Evolutionary conservation across 2,797 vertebrate genomes (phyloP), one percentile per base, ranked within the genome.

Genomic region (Gephyroberyx darwinii): DNA sequence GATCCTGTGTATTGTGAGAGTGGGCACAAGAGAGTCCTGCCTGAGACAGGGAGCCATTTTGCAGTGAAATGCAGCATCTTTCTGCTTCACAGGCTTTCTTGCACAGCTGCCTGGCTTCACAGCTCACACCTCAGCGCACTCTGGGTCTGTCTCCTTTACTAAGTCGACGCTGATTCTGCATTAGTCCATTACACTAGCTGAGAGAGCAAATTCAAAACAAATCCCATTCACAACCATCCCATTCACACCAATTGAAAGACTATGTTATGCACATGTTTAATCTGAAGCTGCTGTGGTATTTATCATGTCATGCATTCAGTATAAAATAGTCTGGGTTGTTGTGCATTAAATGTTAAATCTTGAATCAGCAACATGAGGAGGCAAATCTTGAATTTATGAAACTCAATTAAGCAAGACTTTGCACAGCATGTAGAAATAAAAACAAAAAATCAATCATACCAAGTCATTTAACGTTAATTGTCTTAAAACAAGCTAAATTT

Each of bases 11-110:
- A 68, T 80, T 62, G 65, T 69, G 17, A 81, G 75, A 81, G 66
- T 54, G 68, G 73, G 68, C 77, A 48, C 83, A 22, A 22, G 61
- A 66, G 77, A 62, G 79, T 71, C 69, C 76, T 55, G 58, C 50
- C 70, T 71, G 59, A 79, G 61, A 77, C 72, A 8, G 20, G 76
- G 35, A 85, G 82, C 81, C 89, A 86, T 89, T 91, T 88, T 84
- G 72, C 76, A 83, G 75, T 56, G 63, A 76, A 83, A 86, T 73
- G 81, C 68, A 73, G 77, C 73, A 54, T 84, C 64, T 78, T 85
- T 82, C 75, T 87, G 85, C 86, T 69, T 82, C 79, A 71, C 50
- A 55, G 69, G 5, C 39, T 26, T 77, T 70, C 61, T 60, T 66
- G 50, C 59, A 77, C 85, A 80, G 75, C 84, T 77, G 81, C 66